Evolutionary conservation across 2,888 invertebrate genomes (phyloP).

Genomic region (Acanthosoma haemorrhoidale): DNA sequence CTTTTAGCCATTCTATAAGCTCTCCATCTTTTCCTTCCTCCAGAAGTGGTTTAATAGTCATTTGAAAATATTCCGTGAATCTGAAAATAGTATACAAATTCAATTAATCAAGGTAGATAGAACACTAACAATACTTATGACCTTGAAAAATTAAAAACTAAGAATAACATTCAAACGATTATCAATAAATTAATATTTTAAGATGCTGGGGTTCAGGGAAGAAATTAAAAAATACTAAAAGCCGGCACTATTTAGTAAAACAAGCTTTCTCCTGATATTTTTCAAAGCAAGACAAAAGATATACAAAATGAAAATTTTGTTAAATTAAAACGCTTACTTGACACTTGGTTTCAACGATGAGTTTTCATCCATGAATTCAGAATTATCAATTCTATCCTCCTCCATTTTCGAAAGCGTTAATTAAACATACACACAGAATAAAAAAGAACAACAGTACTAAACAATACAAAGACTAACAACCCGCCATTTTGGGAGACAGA

Average conservation of each 20-base stretch:
- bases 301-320: neutral
- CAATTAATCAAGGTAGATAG: neutral
- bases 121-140: constrained; percentile 22
- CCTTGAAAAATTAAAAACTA: constrained; percentile 28
- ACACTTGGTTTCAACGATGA: constrained; percentile 16
- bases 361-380: constrained; percentile 11
- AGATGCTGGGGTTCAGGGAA: neutral
- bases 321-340: constrained; percentile 8
- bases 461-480: constrained; percentile 31
- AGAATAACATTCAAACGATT: neutral
- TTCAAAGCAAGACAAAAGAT: neutral
- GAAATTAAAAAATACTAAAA: neutral
- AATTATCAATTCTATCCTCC: constrained; percentile 17
- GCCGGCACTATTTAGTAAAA: neutral
- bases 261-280: too few relatives aligned
- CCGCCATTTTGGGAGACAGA: constrained; percentile 36
- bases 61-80: constrained; percentile 43
- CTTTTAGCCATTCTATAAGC: constrained; percentile 52
- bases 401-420: constrained; percentile 10
- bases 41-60: constrained; percentile 50
- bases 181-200: neutral
- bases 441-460: constrained; percentile 27
- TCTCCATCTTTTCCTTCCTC: constrained; percentile 52
- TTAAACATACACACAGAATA: neutral
- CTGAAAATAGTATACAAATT: constrained; percentile 22